Evolutionary conservation across 2,888 invertebrate genomes (phyloP).

Genomic region (Protophormia terraenovae): DNA sequence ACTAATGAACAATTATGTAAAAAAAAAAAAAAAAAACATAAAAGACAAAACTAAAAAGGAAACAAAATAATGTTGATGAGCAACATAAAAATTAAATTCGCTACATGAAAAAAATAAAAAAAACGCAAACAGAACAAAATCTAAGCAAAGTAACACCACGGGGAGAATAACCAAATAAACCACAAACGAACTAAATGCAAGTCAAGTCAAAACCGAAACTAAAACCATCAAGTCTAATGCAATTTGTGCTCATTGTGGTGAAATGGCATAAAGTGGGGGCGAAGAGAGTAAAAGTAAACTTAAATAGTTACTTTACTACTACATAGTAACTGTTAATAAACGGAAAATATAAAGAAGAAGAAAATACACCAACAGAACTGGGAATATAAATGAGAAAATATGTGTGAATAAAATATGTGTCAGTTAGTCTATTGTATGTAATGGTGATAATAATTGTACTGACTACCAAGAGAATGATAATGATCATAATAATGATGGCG

Average conservation of each 20-base stretch:
- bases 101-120: background rate
- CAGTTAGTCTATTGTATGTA: constrained; percentile 6
- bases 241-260: constrained; percentile 41
- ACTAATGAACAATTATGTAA: constrained; percentile 19
- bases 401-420: constrained; percentile 4
- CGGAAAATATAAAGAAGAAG: background rate
- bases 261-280: background rate
- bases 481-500: background rate
- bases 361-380: background rate
- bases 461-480: background rate
- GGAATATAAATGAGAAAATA: constrained; percentile 14
- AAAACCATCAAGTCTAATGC: constrained; percentile 46
- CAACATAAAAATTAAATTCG: constrained; percentile 26
- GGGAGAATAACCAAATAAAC: constrained; percentile 4
- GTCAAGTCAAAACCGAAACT: constrained; percentile 19
- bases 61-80: constrained; percentile 35
- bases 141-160: background rate
- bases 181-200: constrained; percentile 21
- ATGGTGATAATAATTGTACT: constrained; percentile 28
- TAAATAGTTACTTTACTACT: background rate
- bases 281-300: background rate
- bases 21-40: constrained; percentile 13
- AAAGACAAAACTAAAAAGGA: background rate
- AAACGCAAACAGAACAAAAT: background rate
- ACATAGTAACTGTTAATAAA: background rate